phyloP scores from a whole-genome alignment of 2,113 vertebrate species.

The Smithornis capensis region DNA sequence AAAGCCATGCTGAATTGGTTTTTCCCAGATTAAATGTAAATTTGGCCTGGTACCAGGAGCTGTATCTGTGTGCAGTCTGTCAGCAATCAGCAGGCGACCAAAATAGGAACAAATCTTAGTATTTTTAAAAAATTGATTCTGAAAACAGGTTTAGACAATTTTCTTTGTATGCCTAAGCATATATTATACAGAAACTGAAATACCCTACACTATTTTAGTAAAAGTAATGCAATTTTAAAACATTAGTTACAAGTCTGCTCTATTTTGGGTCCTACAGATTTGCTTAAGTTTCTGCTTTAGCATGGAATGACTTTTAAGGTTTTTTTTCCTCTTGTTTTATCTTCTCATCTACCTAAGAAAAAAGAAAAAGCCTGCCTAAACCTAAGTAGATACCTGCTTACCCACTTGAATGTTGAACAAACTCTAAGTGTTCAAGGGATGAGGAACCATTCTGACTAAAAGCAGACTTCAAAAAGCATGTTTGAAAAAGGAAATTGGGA shows the following conservation, averaged over 20 bases:
- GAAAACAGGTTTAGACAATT: neutral
- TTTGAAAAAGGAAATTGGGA: neutral
- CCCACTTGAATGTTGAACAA: neutral
- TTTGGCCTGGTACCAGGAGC: constrained; percentile 3
- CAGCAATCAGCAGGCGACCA: neutral
- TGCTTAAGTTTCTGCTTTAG: neutral
- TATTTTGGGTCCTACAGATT: neutral
- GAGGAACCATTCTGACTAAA: neutral
- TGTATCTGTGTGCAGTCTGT: neutral
- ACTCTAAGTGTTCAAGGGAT: neutral
- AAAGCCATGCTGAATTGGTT: neutral
- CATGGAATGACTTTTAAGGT: neutral
- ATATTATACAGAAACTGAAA: neutral
- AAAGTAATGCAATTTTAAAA: neutral
- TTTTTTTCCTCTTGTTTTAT: neutral
- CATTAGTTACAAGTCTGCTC: neutral
- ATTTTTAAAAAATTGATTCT: neutral
- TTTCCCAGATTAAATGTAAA: neutral
- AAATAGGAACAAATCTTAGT: neutral
- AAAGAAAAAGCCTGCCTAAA: neutral
- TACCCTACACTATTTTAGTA: neutral
- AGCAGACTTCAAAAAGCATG: neutral
- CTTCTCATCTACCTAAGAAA: neutral
- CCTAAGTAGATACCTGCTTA: neutral
- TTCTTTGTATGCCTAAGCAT: neutral